Base-by-base conservation (phyloP, 2,888 invertebrate species). In the Arenicola marina region DNA sequence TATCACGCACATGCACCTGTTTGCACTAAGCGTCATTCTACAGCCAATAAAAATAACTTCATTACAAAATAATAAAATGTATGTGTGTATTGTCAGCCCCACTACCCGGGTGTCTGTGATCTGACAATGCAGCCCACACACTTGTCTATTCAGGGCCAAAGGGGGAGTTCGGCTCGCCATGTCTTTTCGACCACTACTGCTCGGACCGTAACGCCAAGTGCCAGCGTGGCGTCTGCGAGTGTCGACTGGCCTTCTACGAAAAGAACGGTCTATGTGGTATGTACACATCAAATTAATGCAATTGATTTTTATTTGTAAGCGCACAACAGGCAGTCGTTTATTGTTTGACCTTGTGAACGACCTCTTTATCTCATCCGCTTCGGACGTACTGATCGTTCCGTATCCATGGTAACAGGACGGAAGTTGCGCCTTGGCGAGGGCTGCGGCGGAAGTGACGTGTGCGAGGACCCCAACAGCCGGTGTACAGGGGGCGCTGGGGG, bases 401-500 rank as follows among this genome's bases (percentile, higher is more conserved):
- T n/a, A n/a, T n/a, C n/a, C n/a, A n/a, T n/a, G n/a, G n/a, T 1
- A 7, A 31, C 59, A 54, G 59, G 26, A 28, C 45, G 62, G 24
- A 64, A 57, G 57, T 32, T 61, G 21, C 51, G 58, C 15, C 58
- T 68, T 33, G 51, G 34, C 26, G 60, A 62, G 58, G 51, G 53
- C 2, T 68, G 68, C 33, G 53, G 29, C 1, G 45, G 31, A 18
- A 53, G 31, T n/a, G 66, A 67, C 45, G 38, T 38, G 2, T 68
- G 68, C 51, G 57, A 43, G 4, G 68, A 66, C 43, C 3, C 26
- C 11, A 59, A 65, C 43, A 60, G 64, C 15, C 21, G 46, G 11
- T 68, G 68, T 56, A 2, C 15, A 15, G 32, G 43, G 1, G 62
- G 62, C n/a, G n/a, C 32, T 4, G 2, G 4, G 26, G 68, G 68